Conservation (phyloP, 2,888 invertebrate species). For the Scaptomyza cyrtandrae region DNA sequence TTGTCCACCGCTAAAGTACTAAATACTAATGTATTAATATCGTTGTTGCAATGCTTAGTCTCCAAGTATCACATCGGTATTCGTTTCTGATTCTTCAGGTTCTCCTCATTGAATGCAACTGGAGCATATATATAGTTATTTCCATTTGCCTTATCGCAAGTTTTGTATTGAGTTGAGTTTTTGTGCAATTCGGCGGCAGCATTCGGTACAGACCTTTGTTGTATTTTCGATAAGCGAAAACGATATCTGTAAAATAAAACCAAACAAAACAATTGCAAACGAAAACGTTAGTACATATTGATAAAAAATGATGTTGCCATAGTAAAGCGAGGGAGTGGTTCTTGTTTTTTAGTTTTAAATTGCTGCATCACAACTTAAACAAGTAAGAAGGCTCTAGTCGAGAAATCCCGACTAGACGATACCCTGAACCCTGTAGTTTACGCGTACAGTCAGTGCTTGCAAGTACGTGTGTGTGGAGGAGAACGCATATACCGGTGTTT, state of each 20-base stretch:
- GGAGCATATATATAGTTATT: conserved; percentile 43
- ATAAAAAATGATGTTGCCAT: conserved; percentile 32
- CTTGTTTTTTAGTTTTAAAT: background rate
- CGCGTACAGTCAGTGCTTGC: too few relatives aligned
- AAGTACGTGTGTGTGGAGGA: too few relatives aligned
- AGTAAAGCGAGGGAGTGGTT: conserved; percentile 3
- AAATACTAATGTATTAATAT: conserved; percentile 45
- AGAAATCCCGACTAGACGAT: too few relatives aligned
- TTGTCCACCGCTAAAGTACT: conserved; percentile 9
- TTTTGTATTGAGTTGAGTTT: conserved; percentile 31
- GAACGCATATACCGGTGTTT: too few relatives aligned
- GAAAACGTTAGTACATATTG: conserved; percentile 48
- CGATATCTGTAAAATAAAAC: conserved; percentile 75
- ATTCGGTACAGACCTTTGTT: conserved; percentile 69
- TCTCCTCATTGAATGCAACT: conserved; percentile 59
- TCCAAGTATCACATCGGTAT: conserved; percentile 67
- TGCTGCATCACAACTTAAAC: background rate
- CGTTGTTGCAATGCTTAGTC: conserved; percentile 61
- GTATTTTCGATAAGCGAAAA: conserved; percentile 80
- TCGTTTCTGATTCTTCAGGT: conserved; percentile 53
- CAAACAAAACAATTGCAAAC: conserved; percentile 38
- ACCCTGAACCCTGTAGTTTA: too few relatives aligned
- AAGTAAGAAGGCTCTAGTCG: too few relatives aligned
- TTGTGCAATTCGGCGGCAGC: conserved; percentile 62
- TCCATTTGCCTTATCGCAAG: conserved; percentile 61